phyloP scores from a whole-genome alignment of 2,113 vertebrate genomes.

The Sprattus sprattus region DNA sequence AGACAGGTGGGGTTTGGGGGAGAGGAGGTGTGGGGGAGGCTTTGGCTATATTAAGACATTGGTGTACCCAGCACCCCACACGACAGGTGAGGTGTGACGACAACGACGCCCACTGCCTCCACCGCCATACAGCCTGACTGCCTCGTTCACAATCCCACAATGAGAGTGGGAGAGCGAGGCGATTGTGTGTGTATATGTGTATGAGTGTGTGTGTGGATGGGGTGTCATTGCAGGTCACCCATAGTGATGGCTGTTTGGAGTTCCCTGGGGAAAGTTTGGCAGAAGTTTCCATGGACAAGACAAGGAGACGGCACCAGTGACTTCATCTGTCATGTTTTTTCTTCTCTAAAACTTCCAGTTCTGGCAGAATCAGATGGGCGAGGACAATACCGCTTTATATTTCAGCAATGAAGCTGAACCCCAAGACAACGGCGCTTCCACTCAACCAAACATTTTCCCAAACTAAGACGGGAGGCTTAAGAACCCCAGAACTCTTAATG shows the following conservation, averaged over 20 bases:
- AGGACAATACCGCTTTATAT: not conserved
- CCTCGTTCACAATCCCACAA: conserved; percentile 5
- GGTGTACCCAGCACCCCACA: not conserved
- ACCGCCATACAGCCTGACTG: not conserved
- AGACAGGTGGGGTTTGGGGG: not conserved
- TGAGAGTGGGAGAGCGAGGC: not conserved
- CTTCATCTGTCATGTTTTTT: not conserved
- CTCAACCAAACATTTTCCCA: not conserved
- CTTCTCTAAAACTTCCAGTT: not conserved
- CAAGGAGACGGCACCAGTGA: not conserved
- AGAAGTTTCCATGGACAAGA: not conserved
- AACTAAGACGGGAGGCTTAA: not conserved
- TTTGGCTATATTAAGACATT: conserved; percentile 37
- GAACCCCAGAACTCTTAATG: not conserved
- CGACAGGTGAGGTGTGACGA: conserved; percentile 24
- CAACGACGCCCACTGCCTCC: not conserved
- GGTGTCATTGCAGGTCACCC: not conserved
- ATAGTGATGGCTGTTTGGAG: not conserved
- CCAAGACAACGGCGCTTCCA: not conserved
- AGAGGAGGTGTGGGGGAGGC: not conserved
- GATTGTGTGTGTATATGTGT: not conserved
- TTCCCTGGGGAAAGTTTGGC: not conserved
- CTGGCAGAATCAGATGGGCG: not conserved
- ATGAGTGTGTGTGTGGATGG: not conserved
- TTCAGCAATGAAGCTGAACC: not conserved